phyloP scores from a whole-genome alignment of 2,113 vertebrate species.

The Pseudolaguvia tuberculata region DNA sequence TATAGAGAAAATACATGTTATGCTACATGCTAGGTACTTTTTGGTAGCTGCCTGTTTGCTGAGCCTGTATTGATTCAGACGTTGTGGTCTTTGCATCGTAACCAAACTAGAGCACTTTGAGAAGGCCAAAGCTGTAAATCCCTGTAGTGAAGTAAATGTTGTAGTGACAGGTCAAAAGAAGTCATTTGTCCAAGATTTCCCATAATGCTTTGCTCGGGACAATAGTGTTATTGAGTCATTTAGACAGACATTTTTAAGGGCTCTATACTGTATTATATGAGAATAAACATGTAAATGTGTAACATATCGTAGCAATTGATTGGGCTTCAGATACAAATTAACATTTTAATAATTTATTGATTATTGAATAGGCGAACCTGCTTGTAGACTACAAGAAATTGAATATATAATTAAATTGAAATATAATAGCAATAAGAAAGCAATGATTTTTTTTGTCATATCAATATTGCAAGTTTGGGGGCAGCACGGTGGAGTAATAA shows the following conservation, averaged over 20 bases:
- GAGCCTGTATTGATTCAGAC: conserved; percentile 33
- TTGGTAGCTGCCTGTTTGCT: conserved; percentile 23
- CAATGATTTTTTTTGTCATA: too few species aligned
- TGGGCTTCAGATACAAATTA: not conserved
- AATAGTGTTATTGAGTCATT: not conserved
- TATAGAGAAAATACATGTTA: not conserved
- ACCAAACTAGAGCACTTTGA: conserved; percentile 6
- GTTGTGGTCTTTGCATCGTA: conserved; percentile 28
- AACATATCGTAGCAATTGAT: not conserved
- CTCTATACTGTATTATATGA: not conserved
- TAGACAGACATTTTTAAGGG: not conserved
- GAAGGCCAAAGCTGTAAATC: conserved; percentile 32
- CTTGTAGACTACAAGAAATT: not conserved
- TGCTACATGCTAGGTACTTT: conserved; percentile 10
- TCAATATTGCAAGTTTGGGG: too few species aligned
- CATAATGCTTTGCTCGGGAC: conserved; percentile 8
- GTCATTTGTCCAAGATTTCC: not conserved
- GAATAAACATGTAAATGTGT: not conserved
- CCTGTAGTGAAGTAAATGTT: conserved; percentile 8
- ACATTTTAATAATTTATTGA: not conserved
- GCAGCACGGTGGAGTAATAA: too few species aligned
- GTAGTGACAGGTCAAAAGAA: not conserved
- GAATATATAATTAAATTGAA: not conserved
- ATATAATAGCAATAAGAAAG: too few species aligned
- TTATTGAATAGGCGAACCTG: not conserved